Base-by-base conservation (phyloP, 2,113 vertebrate genomes). In the Phycodurus eques region DNA sequence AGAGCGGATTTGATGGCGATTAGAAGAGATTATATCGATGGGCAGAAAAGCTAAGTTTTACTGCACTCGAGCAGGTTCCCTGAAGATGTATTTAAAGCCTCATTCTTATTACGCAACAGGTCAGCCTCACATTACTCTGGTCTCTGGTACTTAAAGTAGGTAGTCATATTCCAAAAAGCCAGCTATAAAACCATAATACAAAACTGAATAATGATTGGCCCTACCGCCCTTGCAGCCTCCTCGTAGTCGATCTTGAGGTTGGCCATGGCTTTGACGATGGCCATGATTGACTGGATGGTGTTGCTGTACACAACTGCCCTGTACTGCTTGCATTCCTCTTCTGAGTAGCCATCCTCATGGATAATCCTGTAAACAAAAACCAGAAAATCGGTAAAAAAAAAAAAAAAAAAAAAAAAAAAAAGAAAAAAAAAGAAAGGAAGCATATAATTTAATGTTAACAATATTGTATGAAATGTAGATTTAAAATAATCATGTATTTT, bases 241-340 rank as follows among this genome's bases (percentile, higher is more conserved):
- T 95, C 95, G 22, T 96, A 98, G 64, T 96, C 93, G n/a, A 99
- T 95, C 87, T 98, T 95, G 77, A 99, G 93, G 84, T 95, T 97
- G 84, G 90, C 89, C 96, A 98, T 99, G 0, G 97, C 97, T 89
- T 98, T 98, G 92, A 98, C 95, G 72, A 98, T 99, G 75, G 96
- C 96, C 96, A 99, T 98, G 80, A 99, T 97, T 83, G 97, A 99
- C 92, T 99, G 97, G 91, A 98, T 97, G 89, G 96, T 98, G 93
- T 99, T 99, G 93, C 97, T 99, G 93, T 95, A 99, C 74, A 99
- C 97, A 27, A 99, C 96, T 0, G 96, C 97, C 89, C 95, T 95
- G 93, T 99, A 99, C 88, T 99, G 96, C 90, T 95, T 94, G 81
- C 97, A 97, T 67, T 99, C 97, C 11, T 98, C 97, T 91, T 98